phyloP scores from a whole-genome alignment of 2,797 vertebrate species.

The Phataginus tetradactyla region DNA sequence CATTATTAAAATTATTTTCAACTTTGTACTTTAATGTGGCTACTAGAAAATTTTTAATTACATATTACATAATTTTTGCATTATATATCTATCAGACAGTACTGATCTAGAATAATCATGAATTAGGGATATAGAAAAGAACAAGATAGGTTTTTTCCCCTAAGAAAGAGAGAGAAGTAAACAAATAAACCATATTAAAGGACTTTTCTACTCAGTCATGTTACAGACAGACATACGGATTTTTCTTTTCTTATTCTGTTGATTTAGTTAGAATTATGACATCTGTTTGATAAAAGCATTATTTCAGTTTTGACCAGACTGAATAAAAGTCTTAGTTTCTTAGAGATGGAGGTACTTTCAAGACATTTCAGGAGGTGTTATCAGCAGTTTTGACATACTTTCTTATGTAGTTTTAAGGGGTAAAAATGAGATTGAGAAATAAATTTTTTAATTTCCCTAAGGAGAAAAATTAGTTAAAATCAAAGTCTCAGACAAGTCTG shows the following conservation, averaged over 20 bases:
- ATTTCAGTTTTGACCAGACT: neutral
- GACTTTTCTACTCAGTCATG: neutral
- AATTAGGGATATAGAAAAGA: neutral
- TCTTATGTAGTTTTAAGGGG: neutral
- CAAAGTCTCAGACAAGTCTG: neutral
- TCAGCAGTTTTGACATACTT: neutral
- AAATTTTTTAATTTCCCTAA: neutral
- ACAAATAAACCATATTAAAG: neutral
- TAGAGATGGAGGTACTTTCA: neutral
- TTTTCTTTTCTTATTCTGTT: slow-evolving; percentile 42
- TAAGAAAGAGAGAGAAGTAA: neutral
- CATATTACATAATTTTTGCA: neutral
- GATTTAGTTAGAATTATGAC: slow-evolving; percentile 18
- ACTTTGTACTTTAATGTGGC: neutral
- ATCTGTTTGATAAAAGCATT: neutral
- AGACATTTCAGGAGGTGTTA: neutral
- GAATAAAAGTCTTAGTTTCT: slow-evolving; percentile 1
- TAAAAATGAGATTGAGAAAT: neutral
- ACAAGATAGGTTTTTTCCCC: neutral
- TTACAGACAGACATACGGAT: neutral
- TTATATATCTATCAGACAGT: neutral
- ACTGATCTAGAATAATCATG: neutral
- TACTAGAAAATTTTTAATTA: slow-evolving; percentile 29
- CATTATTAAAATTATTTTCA: slow-evolving; percentile 26
- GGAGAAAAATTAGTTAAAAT: slow-evolving; percentile 31